phyloP scores from a whole-genome alignment of 2,888 invertebrate species.

The Cephus spinipes region DNA sequence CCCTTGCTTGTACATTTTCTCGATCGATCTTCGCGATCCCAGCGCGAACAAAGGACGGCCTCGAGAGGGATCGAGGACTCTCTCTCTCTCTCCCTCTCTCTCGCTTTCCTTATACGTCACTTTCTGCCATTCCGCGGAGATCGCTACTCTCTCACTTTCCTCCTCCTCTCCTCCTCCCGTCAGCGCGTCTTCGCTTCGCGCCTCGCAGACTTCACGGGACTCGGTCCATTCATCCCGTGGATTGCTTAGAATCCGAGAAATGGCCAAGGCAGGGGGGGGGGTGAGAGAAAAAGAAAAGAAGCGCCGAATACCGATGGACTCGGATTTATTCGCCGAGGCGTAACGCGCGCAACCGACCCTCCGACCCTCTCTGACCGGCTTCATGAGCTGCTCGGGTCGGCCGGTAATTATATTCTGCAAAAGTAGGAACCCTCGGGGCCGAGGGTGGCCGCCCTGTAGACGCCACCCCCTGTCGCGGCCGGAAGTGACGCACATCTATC shows the following conservation, averaged over 20 bases:
- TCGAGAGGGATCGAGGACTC: background rate
- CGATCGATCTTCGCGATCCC: conserved; percentile 9
- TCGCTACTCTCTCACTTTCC: background rate
- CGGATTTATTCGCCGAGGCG: background rate
- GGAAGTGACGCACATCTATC: conserved; percentile 67
- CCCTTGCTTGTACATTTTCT: conserved; percentile 47
- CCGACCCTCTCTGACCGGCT: background rate
- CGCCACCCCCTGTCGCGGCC: conserved; percentile 66
- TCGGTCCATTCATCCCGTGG: background rate
- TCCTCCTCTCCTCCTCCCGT: background rate
- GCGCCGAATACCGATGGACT: background rate
- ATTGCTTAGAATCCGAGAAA: background rate
- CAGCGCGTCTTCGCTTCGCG: background rate
- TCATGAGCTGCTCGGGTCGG: background rate
- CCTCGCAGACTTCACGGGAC: background rate
- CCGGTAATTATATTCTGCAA: conserved; percentile 61
- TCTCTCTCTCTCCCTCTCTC: background rate
- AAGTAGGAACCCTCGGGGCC: conserved; percentile 44
- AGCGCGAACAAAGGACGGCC: background rate
- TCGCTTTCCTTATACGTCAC: background rate
- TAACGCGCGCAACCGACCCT: background rate
- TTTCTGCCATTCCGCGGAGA: background rate
- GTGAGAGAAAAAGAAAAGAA: background rate
- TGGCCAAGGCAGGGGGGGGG: background rate
- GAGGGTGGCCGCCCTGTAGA: conserved; percentile 55